A percentile compares a stretch with the other conserved stretches of the same genome.
Conservation (phyloP, 30 jellyfish, hydroid and myxozoan species). For the Mastigias papua region DNA sequence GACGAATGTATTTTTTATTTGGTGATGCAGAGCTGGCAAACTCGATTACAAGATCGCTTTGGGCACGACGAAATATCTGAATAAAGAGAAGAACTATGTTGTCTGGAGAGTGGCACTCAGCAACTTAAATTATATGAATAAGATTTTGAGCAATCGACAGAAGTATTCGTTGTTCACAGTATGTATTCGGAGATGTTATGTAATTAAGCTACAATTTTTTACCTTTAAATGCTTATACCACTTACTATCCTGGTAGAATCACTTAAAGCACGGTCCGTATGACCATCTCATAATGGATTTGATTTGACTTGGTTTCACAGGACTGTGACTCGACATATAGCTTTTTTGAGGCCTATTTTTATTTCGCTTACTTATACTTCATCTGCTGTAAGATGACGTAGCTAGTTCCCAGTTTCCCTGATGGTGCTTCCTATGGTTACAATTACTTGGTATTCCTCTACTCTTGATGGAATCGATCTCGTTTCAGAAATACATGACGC, state of each 20-base stretch:
- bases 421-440: no score
- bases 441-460: not conserved
- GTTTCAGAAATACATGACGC: conserved; percentile 67
- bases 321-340: no score
- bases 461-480: not conserved
- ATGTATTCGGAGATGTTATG: no score
- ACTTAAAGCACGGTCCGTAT: no score
- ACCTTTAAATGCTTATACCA: no score
- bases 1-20: not conserved
- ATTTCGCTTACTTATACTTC: no score
- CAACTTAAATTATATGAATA: conserved; percentile 76
- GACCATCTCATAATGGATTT: no score
- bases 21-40: conserved; percentile 80
- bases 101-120: conserved; percentile 85
- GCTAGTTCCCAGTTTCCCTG: not conserved
- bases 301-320: no score
- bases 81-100: conserved; percentile 68
- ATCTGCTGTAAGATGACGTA: not conserved
- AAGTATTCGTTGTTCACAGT: conserved; percentile 77
- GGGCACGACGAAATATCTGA: conserved; percentile 57
- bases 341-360: no score
- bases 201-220: no score
- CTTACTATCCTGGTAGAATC: no score
- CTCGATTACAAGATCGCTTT: conserved; percentile 79
- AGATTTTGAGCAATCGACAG: conserved; percentile 77